Evolutionary conservation across 1,140 invertebrate genomes (phyloP).

Genomic region (Penaeus vannamei): DNA sequence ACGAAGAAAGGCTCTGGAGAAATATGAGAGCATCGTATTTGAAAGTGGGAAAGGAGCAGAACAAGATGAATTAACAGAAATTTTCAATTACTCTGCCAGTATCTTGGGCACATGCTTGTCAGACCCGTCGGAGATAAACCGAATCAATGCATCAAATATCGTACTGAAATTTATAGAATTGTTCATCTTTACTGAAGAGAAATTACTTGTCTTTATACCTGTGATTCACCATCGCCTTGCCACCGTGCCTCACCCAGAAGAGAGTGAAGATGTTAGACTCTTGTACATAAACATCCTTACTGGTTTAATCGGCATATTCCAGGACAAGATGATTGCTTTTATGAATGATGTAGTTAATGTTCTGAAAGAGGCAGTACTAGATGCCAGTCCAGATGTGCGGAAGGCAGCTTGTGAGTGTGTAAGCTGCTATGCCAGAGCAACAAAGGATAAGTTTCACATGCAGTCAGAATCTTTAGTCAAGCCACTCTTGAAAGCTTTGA

Average conservation of each 20-base stretch:
- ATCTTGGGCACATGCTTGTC: conserved; percentile 23
- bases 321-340: conserved; percentile 48
- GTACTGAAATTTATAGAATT: conserved; percentile 20
- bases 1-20: conserved; percentile 49
- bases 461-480: conserved; percentile 51
- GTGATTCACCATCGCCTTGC: conserved; percentile 48
- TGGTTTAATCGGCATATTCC: conserved; percentile 4
- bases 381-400: conserved; percentile 43
- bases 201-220: conserved; percentile 45
- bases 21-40: conserved; percentile 17
- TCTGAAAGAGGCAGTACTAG: conserved; percentile 38
- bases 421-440: conserved; percentile 25
- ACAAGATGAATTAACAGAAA: neutral
- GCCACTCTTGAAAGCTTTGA: conserved; percentile 37
- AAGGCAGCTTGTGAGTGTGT: conserved; percentile 46
- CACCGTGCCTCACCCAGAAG: conserved; percentile 23
- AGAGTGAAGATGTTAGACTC: conserved; percentile 53
- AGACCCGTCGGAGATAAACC: conserved; percentile 43
- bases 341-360: conserved; percentile 50
- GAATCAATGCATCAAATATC: conserved; percentile 41
- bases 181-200: neutral
- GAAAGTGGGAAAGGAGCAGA: conserved; percentile 4
- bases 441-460: conserved; percentile 46
- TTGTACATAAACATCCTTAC: conserved; percentile 29
- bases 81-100: conserved; percentile 32